phyloP scores from a whole-genome alignment of 2,113 vertebrate genomes.

The Camelus dromedarius region DNA sequence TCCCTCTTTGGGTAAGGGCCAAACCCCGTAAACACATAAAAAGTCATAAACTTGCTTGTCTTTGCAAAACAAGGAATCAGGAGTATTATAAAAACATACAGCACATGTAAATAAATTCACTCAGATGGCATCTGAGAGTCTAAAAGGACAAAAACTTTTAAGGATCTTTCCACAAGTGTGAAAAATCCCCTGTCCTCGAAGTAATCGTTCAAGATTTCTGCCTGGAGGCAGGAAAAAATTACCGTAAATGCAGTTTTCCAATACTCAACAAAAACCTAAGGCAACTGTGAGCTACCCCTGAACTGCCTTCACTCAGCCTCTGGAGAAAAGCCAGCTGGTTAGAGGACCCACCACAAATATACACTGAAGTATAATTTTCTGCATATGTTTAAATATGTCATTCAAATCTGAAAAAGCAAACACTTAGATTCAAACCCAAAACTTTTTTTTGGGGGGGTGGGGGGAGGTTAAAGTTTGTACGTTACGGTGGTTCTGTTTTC shows the following conservation, averaged over 20 bases:
- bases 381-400: neutral
- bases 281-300: conserved; percentile 38
- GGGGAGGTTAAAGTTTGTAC: neutral
- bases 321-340: conserved; percentile 67
- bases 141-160: conserved; percentile 64
- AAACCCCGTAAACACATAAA: conserved; percentile 72
- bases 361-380: conserved; percentile 40
- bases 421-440: conserved; percentile 41
- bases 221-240: conserved; percentile 63
- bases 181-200: conserved; percentile 67
- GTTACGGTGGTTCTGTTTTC: neutral
- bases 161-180: conserved; percentile 44
- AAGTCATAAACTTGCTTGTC: conserved; percentile 76
- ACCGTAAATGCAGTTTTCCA: conserved; percentile 64
- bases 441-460: neutral
- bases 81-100: conserved; percentile 71
- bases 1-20: conserved; percentile 76
- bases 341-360: conserved; percentile 67
- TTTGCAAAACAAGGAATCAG: conserved; percentile 75
- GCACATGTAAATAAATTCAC: conserved; percentile 75
- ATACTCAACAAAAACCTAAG: conserved; percentile 63
- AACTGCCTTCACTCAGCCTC: conserved; percentile 46
- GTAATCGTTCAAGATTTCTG: conserved; percentile 67
- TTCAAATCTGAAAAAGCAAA: conserved; percentile 32
- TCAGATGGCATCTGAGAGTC: conserved; percentile 64